These are phyloP conservation scores for Caenorhabditis panamensis DNA, from an alignment of 2,888 invertebrate species.

Conservation along the genomic window DNA sequence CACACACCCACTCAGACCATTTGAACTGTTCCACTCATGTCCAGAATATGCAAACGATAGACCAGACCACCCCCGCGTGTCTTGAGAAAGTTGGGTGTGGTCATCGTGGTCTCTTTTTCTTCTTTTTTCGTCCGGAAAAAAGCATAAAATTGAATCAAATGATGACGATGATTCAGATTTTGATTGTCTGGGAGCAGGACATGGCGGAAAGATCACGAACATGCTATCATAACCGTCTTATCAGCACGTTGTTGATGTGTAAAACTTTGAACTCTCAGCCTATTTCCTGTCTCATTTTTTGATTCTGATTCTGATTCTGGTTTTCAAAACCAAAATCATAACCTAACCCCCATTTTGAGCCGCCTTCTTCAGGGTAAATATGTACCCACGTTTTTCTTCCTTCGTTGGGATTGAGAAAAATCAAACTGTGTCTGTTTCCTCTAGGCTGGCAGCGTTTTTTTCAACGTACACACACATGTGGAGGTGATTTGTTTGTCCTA, in stretches of 20 bases:
- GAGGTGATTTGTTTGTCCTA: constrained; percentile 26
- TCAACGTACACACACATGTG: constrained; percentile 4
- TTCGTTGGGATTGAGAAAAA: constrained; percentile 37
- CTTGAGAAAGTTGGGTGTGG: constrained; percentile 42
- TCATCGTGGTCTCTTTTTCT: constrained; percentile 23
- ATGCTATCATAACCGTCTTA: too few species aligned
- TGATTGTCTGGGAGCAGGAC: constrained; percentile 9
- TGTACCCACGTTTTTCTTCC: too few species aligned
- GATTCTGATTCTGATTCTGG: too few species aligned
- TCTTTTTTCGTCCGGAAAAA: constrained; percentile 20
- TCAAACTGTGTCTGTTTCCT: too few species aligned
- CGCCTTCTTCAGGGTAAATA: constrained; percentile 42
- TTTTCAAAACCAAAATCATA: too few species aligned
- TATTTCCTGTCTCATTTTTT: constrained; percentile 28
- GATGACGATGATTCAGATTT: constrained; percentile 55
- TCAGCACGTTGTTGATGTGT: constrained; percentile 31
- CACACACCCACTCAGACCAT: constrained; percentile 37
- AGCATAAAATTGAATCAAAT: too few species aligned
- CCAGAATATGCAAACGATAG: constrained; percentile 46
- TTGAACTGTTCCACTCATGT: constrained; percentile 49
- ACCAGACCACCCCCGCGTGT: constrained; percentile 31
- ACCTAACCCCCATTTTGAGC: constrained; percentile 9
- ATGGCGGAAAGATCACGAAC: constrained; percentile 34
- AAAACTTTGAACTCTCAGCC: constrained; percentile 34
- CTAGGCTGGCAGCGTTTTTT: constrained; percentile 17